Percentiles rank a stretch among this genome's conserved stretches.
Evolutionary conservation across 2,797 vertebrate species (phyloP).

Genomic region (Leuciscus waleckii): DNA sequence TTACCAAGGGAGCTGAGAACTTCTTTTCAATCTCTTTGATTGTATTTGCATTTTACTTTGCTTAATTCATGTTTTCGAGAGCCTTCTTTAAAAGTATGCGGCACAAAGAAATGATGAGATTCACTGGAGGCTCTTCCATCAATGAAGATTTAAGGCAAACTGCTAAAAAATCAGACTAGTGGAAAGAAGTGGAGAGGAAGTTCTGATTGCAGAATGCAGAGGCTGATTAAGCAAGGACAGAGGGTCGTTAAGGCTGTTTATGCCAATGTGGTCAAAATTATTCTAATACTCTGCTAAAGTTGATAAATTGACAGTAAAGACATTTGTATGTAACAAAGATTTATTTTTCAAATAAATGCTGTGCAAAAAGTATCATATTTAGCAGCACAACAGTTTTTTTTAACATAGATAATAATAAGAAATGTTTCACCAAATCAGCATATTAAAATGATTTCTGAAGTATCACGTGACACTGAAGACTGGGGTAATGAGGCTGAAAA

Average conservation of each 20-base stretch:
- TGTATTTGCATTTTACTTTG: conserved; percentile 44
- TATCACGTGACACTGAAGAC: neutral
- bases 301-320: neutral
- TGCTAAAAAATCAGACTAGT: conserved; percentile 31
- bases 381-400: neutral
- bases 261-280: neutral
- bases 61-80: conserved; percentile 24
- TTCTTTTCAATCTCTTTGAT: conserved; percentile 48
- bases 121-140: conserved; percentile 27
- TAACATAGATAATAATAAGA: neutral
- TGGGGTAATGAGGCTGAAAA: neutral
- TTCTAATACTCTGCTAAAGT: neutral
- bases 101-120: conserved; percentile 28
- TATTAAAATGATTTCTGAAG: neutral
- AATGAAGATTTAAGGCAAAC: conserved; percentile 6
- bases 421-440: neutral
- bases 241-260: conserved; percentile 14
- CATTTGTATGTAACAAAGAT: neutral
- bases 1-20: conserved; percentile 42
- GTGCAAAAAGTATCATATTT: neutral
- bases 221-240: conserved; percentile 56
- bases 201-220: conserved; percentile 30
- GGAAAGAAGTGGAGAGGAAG: conserved; percentile 14
- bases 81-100: conserved; percentile 14
- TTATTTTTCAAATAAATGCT: neutral